A percentile compares a stretch with the other conserved stretches of the same genome.
Conservation (phyloP, 2,888 invertebrate species). For the Zeuzera pyrina region DNA sequence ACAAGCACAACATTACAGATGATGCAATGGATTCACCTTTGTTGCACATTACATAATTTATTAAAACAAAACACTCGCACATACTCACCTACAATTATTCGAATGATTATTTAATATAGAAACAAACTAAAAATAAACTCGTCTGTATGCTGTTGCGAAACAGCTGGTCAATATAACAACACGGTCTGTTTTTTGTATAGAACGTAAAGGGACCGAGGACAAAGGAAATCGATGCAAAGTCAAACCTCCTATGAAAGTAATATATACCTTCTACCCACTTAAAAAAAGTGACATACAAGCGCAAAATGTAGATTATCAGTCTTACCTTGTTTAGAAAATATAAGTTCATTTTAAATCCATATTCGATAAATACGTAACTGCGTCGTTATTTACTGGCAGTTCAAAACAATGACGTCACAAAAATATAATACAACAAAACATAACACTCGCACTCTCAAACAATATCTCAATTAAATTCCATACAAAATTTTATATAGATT, state of each 20-base stretch:
- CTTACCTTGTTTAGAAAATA: slow-evolving; percentile 53
- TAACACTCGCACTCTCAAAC: slow-evolving; percentile 35
- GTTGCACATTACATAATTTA: no score
- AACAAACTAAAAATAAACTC: not conserved
- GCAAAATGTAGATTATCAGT: slow-evolving; percentile 3
- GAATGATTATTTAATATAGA: no score
- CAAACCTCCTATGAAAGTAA: slow-evolving; percentile 21
- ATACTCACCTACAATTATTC: no score
- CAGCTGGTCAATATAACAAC: slow-evolving; percentile 35
- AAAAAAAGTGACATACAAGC: not conserved
- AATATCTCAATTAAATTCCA: slow-evolving; percentile 7
- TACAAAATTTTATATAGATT: slow-evolving; percentile 32
- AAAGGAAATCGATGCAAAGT: slow-evolving; percentile 64
- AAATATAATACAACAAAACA: slow-evolving; percentile 40
- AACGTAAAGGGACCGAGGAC: slow-evolving; percentile 49
- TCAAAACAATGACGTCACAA: slow-evolving; percentile 75
- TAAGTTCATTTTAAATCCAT: slow-evolving; percentile 67
- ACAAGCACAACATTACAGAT: no score
- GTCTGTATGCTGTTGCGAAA: slow-evolving; percentile 30
- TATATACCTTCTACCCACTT: slow-evolving; percentile 1
- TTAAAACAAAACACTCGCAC: no score
- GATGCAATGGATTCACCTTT: no score
- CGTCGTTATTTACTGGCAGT: slow-evolving; percentile 74
- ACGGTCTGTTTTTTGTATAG: slow-evolving; percentile 12
- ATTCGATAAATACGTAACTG: slow-evolving; percentile 70